Percentiles rank a stretch among this genome's conserved stretches.
Evolutionary conservation across 2,797 vertebrate genomes (phyloP).

Genomic region (Margarornis squamiger): DNA sequence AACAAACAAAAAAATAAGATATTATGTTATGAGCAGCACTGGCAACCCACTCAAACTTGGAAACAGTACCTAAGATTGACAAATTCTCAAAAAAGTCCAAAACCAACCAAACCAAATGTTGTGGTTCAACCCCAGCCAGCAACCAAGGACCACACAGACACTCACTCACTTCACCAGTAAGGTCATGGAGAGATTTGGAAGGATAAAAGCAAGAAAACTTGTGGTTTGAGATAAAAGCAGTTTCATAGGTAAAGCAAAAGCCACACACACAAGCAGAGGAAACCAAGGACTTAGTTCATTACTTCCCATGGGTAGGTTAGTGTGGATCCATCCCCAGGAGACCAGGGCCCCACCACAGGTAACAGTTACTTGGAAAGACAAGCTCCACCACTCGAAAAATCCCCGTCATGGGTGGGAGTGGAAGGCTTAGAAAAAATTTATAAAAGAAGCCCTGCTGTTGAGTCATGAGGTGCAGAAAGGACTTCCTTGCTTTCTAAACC

Average conservation of each 20-base stretch:
- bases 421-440: no score
- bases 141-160: neutral
- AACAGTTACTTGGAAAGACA: neutral
- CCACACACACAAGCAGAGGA: neutral
- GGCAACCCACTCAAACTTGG: neutral
- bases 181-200: neutral
- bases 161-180: fast-evolving
- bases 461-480: no score
- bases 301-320: neutral
- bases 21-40: neutral
- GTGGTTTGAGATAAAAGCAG: neutral
- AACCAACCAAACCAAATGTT: neutral
- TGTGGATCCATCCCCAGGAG: neutral
- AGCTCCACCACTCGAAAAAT: neutral
- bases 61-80: neutral
- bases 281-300: neutral
- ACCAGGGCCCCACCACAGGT: no score
- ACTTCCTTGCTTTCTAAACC: no score
- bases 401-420: no score
- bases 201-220: neutral
- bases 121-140: neutral
- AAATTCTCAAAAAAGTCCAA: neutral
- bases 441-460: no score
- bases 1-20: neutral
- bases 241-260: neutral